A percentile compares a stretch with the other conserved stretches of the same genome.
These are phyloP conservation scores for Triplophysa tibetana DNA, from an alignment of 2,113 vertebrate genomes.

Conservation along the genomic window DNA sequence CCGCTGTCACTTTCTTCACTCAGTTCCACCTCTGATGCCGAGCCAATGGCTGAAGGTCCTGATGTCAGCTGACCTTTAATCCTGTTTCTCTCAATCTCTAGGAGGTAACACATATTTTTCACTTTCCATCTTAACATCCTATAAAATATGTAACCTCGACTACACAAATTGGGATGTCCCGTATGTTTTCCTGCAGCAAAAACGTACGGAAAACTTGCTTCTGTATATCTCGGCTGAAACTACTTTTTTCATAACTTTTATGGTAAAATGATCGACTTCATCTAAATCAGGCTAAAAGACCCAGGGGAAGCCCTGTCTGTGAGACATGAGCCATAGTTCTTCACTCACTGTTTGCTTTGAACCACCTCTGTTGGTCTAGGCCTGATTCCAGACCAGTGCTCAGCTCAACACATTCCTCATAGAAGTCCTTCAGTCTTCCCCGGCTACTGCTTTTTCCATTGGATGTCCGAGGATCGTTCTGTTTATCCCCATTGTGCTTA, in stretches of 20 bases:
- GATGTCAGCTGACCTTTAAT: conserved; percentile 66
- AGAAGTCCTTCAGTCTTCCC: conserved; percentile 72
- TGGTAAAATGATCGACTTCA: conserved; percentile 34
- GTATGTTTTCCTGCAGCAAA: too few relatives aligned
- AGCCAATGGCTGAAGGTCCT: conserved; percentile 25
- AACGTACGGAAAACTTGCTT: not conserved
- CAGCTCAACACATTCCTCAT: conserved; percentile 75
- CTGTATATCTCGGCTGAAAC: not conserved
- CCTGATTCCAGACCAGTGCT: conserved; percentile 62
- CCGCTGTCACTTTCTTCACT: conserved; percentile 73
- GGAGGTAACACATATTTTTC: conserved; percentile 20
- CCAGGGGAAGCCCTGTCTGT: conserved; percentile 56
- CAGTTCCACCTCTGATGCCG: conserved; percentile 69
- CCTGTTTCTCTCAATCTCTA: conserved; percentile 66
- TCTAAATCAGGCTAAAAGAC: conserved; percentile 62
- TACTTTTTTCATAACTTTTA: conserved; percentile 29
- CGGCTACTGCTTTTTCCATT: conserved; percentile 66
- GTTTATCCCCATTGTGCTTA: conserved; percentile 62
- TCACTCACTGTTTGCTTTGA: conserved; percentile 78
- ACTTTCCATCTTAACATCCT: not conserved
- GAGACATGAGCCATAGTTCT: conserved; percentile 55
- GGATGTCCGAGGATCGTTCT: conserved; percentile 52
- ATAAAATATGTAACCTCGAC: too few relatives aligned
- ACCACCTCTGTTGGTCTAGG: conserved; percentile 72
- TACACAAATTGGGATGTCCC: not conserved